phyloP scores from a whole-genome alignment of 2,888 invertebrate species.

The Encarsia formosa region DNA sequence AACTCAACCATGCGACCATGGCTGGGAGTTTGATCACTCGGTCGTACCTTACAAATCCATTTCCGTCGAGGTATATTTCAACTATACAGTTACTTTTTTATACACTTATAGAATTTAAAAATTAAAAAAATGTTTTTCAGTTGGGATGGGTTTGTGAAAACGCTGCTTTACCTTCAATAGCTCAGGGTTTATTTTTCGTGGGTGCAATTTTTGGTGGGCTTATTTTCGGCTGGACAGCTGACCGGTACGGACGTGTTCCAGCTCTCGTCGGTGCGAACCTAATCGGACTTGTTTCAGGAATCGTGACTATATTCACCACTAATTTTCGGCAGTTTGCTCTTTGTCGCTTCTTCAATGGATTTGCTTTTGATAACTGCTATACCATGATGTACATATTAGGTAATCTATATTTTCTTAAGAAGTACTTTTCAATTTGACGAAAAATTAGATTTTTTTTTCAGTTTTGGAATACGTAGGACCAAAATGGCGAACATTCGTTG shows the following conservation, averaged over 20 bases:
- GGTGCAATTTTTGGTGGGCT: constrained; percentile 84
- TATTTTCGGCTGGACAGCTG: constrained; percentile 83
- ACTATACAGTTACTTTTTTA: too few species aligned
- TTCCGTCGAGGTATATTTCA: constrained; percentile 77
- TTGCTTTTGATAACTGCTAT: constrained; percentile 87
- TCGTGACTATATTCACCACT: constrained; percentile 68
- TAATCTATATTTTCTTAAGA: too few species aligned
- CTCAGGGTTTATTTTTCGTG: constrained; percentile 82
- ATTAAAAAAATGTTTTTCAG: too few species aligned
- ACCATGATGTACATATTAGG: constrained; percentile 92
- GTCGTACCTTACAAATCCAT: constrained; percentile 80
- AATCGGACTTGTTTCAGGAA: constrained; percentile 66
- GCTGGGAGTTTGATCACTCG: constrained; percentile 81
- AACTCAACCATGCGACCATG: constrained; percentile 62
- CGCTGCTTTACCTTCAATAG: constrained; percentile 69
- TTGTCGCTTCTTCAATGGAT: constrained; percentile 79
- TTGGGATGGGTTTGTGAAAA: constrained; percentile 85
- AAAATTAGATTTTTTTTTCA: constrained; percentile 46
- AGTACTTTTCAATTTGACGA: too few species aligned
- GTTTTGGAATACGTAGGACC: constrained; percentile 86
- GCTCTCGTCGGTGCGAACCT: constrained; percentile 76
- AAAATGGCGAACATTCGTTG: constrained; percentile 85
- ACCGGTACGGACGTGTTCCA: constrained; percentile 79
- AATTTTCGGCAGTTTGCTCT: constrained; percentile 74
- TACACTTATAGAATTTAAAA: too few species aligned